These are phyloP conservation scores for Heterodera schachtii DNA, from an alignment of 1,140 invertebrate genomes.

Conservation along the genomic window DNA sequence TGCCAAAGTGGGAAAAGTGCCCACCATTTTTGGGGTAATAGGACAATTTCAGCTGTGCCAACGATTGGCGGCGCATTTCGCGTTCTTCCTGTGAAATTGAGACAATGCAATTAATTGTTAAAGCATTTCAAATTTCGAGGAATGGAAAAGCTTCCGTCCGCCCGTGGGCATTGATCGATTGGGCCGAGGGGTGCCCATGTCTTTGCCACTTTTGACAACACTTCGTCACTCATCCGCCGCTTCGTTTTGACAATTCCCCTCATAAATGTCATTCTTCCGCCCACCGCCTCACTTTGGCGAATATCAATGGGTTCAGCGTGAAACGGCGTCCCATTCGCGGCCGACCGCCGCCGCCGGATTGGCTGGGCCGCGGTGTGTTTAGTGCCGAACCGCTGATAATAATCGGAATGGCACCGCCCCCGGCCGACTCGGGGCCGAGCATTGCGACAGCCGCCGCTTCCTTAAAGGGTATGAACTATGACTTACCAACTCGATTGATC, in stretches of 20 bases:
- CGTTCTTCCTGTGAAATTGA: slow-evolving; percentile 54
- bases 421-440: slow-evolving; percentile 9
- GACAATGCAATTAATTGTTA: no score
- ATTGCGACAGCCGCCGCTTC: neutral
- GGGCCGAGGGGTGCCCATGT: no score
- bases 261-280: neutral
- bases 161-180: neutral
- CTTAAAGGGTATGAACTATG: neutral
- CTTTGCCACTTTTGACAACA: neutral
- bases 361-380: slow-evolving; percentile 27
- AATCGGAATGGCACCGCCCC: slow-evolving; percentile 1
- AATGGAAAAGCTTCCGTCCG: neutral
- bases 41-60: slow-evolving; percentile 63
- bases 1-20: neutral
- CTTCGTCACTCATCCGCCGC: neutral
- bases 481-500: no score
- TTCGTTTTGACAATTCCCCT: neutral
- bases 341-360: slow-evolving; percentile 1
- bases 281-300: slow-evolving; percentile 52
- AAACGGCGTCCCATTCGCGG: slow-evolving; percentile 53
- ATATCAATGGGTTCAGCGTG: slow-evolving; percentile 64
- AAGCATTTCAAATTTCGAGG: no score
- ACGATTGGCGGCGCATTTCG: slow-evolving; percentile 61
- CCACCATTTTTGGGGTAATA: slow-evolving; percentile 63
- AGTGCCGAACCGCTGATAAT: slow-evolving; percentile 10